Evolutionary conservation across 2,888 invertebrate genomes (phyloP).

Genomic region (Temnothorax unifasciatus): DNA sequence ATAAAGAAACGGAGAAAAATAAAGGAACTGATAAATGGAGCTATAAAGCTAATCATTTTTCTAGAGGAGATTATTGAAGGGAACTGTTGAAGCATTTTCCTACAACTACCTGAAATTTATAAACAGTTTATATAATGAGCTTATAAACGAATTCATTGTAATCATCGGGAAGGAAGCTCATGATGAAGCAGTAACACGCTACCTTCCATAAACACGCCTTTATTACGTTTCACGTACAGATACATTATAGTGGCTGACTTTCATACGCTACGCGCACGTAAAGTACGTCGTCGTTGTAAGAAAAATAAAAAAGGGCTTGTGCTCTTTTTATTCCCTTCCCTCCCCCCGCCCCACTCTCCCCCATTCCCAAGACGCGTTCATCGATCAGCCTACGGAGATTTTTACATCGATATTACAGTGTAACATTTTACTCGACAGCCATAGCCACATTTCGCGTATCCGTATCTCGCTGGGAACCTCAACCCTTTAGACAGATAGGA

Average conservation of each 20-base stretch:
- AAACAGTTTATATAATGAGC: neutral
- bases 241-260: constrained; percentile 67
- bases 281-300: constrained; percentile 75
- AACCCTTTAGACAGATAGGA: constrained; percentile 5
- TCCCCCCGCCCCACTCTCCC: neutral
- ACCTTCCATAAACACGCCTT: constrained; percentile 73
- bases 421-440: constrained; percentile 29
- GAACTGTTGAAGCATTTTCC: neutral
- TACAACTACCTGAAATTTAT: neutral
- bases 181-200: constrained; percentile 1
- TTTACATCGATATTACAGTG: constrained; percentile 40
- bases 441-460: neutral
- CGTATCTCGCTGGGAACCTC: neutral
- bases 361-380: constrained; percentile 25
- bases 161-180: neutral
- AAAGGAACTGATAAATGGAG: neutral
- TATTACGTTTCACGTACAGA: constrained; percentile 76
- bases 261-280: constrained; percentile 75
- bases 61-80: neutral
- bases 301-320: constrained; percentile 75
- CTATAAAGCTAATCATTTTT: neutral
- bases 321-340: constrained; percentile 52
- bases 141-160: neutral
- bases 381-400: constrained; percentile 46
- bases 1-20: neutral